phyloP scores from a whole-genome alignment of 2,113 vertebrate genomes.

The Pitta sordida region DNA sequence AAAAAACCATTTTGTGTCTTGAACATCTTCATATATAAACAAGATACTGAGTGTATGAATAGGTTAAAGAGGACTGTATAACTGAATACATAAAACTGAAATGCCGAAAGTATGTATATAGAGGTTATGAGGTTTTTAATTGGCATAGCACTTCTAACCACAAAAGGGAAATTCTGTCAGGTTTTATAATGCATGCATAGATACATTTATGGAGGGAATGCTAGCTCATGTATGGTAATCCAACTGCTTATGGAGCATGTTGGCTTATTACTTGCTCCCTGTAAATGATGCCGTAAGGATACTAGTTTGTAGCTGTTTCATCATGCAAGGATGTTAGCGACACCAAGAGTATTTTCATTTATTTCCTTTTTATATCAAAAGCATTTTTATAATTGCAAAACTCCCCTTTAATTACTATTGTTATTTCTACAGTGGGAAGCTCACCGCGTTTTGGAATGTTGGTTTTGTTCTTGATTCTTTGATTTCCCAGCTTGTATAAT shows the following conservation, averaged over 20 bases:
- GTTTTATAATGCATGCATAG: neutral
- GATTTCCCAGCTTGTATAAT: neutral
- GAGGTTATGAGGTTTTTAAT: neutral
- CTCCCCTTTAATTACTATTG: neutral
- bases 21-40: neutral
- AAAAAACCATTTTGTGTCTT: neutral
- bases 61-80: neutral
- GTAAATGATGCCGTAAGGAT: neutral
- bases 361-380: neutral
- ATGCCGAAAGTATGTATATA: neutral
- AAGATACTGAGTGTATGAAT: neutral
- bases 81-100: neutral
- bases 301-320: neutral
- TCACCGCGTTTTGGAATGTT: neutral
- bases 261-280: neutral
- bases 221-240: neutral
- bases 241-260: neutral
- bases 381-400: constrained; percentile 22
- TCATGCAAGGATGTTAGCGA: neutral
- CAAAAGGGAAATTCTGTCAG: neutral
- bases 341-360: constrained; percentile 1
- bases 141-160: neutral
- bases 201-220: neutral
- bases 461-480: constrained; percentile 14
- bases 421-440: constrained; percentile 1